Evolutionary conservation across 2,888 invertebrate species (phyloP), one percentile per base, ranked within the genome.

Genomic region (Lottia gigantea): DNA sequence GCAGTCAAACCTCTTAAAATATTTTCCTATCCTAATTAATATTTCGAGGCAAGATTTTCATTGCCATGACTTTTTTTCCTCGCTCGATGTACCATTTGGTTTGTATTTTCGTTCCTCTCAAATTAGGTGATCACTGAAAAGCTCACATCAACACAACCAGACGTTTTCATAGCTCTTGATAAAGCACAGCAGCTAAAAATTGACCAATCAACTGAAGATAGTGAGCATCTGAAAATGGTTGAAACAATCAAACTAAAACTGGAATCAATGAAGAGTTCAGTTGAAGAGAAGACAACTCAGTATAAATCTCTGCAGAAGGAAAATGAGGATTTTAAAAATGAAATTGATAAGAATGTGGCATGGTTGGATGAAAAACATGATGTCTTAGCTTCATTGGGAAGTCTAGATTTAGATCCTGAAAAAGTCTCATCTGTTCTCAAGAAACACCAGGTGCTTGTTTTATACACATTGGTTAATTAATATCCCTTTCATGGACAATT

Each of bases 181-280:
- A 96, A 96, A 87, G 97, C 96, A 0, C 95, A 95, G 84, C 95
- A 95, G 87, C 96, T 97, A 46, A 95, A 95, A 0, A 93, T 94
- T 0, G 96, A 97, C 71, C 78, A 81, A 69, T 78, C 76, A 15
- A 68, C 96, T 81, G 93, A 93, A 78, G 95, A 95, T 85, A 93
- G 96, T 80, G 86, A 97, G 26, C 95, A 96, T 82, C 93, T 94
- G 0, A 87, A 97, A 25, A 96, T 95, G 87, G 74, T 74, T 85
- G 94, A 95, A 78, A 89, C 82, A 16, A 76, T 40, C 15, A 40
- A 61, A 7, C 26, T 66, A 8, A 31, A 63, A 46, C 19, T 19
- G 92, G 55, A 55, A 55, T 23, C 55, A 55, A 89, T 97, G 4
- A 91, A 95, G 85, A 92, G 95, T 83, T 91, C 93, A 1, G 95